phyloP scores from a whole-genome alignment of 2,888 invertebrate species.

The Hemicrepidius hirtus region DNA sequence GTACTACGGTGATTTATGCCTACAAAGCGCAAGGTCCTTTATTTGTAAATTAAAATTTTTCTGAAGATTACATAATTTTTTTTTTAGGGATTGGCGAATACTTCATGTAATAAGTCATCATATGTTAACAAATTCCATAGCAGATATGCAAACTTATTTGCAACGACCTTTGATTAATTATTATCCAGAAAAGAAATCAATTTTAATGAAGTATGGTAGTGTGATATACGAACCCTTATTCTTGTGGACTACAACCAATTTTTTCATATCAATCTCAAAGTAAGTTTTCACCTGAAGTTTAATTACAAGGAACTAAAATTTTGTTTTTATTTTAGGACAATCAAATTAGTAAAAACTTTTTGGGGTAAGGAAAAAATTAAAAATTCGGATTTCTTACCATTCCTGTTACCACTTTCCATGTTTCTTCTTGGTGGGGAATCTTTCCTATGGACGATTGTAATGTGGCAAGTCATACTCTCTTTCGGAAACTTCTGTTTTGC shows the following conservation, averaged over 20 bases:
- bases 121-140: conserved; percentile 83
- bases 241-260: conserved; percentile 54
- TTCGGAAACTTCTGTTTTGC: conserved; percentile 78
- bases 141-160: conserved; percentile 82
- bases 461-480: conserved; percentile 80
- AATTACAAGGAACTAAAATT: too few species aligned
- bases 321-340: too few species aligned
- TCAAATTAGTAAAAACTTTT: too few species aligned
- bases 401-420: conserved; percentile 70
- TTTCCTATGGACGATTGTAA: conserved; percentile 68
- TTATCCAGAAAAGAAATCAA: conserved; percentile 77
- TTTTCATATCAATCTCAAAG: background rate
- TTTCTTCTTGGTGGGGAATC: conserved; percentile 67
- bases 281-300: background rate
- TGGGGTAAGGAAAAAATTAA: too few species aligned
- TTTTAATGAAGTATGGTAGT: conserved; percentile 73
- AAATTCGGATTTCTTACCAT: too few species aligned
- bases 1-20: conserved; percentile 83
- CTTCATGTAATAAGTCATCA: conserved; percentile 88
- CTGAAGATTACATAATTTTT: conserved; percentile 5
- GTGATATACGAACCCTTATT: conserved; percentile 73
- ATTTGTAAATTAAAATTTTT: background rate
- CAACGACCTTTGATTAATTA: conserved; percentile 81
- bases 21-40: conserved; percentile 78
- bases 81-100: conserved; percentile 71